Conservation (phyloP, 2,888 invertebrate species). For the Stratiomys singularior region DNA sequence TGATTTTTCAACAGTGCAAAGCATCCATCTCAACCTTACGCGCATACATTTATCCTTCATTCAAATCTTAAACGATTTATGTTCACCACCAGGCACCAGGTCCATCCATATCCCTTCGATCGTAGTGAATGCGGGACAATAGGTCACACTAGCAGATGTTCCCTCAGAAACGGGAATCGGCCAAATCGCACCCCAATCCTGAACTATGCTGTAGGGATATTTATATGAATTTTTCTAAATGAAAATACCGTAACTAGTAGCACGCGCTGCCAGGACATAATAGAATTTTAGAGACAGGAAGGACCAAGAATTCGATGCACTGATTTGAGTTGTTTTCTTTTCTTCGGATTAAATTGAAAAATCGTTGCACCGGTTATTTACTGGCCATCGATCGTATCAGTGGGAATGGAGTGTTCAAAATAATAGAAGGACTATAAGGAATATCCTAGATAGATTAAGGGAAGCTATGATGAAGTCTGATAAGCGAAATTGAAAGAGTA, state of each 20-base stretch:
- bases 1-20: constrained; percentile 20
- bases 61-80: constrained; percentile 8
- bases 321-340: constrained; percentile 7
- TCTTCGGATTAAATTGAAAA: background rate
- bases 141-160: constrained; percentile 24
- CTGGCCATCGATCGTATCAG: too few relatives aligned
- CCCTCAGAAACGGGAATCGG: constrained; percentile 1
- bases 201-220: background rate
- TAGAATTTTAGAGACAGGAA: background rate
- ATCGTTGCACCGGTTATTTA: constrained; percentile 6
- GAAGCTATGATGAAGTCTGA: too few relatives aligned
- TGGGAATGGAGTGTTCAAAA: too few relatives aligned
- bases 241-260: constrained; percentile 39
- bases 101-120: background rate
- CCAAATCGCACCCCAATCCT: background rate
- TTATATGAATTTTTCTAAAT: background rate
- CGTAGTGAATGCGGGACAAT: constrained; percentile 9
- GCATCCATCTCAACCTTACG: background rate
- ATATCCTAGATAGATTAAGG: too few relatives aligned
- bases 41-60: constrained; percentile 1
- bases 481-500: too few relatives aligned
- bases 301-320: background rate
- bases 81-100: constrained; percentile 26
- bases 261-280: constrained; percentile 38
- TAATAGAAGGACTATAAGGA: too few relatives aligned